Evolutionary conservation across 2,113 vertebrate genomes (phyloP).

Genomic region (Dasypus novemcinctus): DNA sequence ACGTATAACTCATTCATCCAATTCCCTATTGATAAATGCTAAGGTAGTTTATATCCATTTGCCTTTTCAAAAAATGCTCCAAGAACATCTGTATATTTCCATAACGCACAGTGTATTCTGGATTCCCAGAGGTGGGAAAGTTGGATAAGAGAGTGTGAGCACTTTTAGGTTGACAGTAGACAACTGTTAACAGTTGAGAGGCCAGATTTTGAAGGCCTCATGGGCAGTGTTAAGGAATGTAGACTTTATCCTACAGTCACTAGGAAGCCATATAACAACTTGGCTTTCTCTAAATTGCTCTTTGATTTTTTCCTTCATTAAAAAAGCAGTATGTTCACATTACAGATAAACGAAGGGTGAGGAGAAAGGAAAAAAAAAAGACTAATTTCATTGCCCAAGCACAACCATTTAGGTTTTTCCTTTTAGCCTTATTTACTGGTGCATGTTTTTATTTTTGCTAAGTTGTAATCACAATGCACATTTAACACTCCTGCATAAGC

Average conservation of each 20-base stretch:
- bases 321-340: not conserved
- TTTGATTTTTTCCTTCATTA: constrained; percentile 1
- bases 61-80: not conserved
- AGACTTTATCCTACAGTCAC: not conserved
- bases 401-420: not conserved
- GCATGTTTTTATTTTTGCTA: not conserved
- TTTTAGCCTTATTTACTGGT: not conserved
- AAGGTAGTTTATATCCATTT: not conserved
- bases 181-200: not conserved
- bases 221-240: not conserved
- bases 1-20: not conserved
- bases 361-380: not conserved
- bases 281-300: not conserved
- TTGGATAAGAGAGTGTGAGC: too few species aligned
- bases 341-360: not conserved
- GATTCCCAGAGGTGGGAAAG: not conserved
- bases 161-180: too few species aligned
- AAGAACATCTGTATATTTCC: not conserved
- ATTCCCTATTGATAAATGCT: not conserved
- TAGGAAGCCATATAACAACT: not conserved
- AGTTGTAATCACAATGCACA: not conserved
- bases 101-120: not conserved
- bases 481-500: not conserved
- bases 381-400: not conserved
- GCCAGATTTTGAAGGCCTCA: not conserved